Percentiles rank a stretch among this genome's conserved stretches.
These are phyloP conservation scores for Parnassius orleans DNA, from an alignment of 2,888 invertebrate species.

Conservation along the genomic window DNA sequence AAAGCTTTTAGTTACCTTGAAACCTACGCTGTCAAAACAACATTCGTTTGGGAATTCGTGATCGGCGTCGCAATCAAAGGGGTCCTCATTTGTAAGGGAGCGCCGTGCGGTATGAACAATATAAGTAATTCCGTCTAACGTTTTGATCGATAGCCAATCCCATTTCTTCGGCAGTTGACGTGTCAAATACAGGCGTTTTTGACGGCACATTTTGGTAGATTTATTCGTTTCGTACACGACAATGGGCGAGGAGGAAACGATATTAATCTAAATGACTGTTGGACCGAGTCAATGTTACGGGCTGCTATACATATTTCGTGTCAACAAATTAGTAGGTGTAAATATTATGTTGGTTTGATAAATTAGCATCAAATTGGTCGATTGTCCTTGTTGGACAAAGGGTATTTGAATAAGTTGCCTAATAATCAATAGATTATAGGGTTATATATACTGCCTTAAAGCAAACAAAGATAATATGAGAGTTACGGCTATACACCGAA, in stretches of 20 bases:
- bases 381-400: conserved; percentile 17
- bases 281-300: conserved; percentile 29
- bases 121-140: conserved; percentile 60
- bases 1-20: neutral
- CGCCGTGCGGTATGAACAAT: conserved; percentile 61
- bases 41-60: conserved; percentile 32
- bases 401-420: neutral
- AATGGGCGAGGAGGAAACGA: conserved; percentile 43
- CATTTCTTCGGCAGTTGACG: conserved; percentile 50
- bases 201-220: conserved; percentile 52
- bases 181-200: conserved; percentile 52
- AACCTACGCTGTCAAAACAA: conserved; percentile 48
- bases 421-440: too few relatives aligned
- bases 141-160: conserved; percentile 71
- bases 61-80: conserved; percentile 40
- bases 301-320: conserved; percentile 26
- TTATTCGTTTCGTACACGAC: conserved; percentile 47
- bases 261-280: conserved; percentile 48
- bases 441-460: too few relatives aligned
- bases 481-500: too few relatives aligned
- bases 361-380: conserved; percentile 26
- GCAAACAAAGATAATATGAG: too few relatives aligned
- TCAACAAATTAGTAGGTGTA: conserved; percentile 29
- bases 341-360: conserved; percentile 26
- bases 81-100: conserved; percentile 59